Conservation (phyloP, 2,797 vertebrate species). For the Eulemur albifrons region DNA sequence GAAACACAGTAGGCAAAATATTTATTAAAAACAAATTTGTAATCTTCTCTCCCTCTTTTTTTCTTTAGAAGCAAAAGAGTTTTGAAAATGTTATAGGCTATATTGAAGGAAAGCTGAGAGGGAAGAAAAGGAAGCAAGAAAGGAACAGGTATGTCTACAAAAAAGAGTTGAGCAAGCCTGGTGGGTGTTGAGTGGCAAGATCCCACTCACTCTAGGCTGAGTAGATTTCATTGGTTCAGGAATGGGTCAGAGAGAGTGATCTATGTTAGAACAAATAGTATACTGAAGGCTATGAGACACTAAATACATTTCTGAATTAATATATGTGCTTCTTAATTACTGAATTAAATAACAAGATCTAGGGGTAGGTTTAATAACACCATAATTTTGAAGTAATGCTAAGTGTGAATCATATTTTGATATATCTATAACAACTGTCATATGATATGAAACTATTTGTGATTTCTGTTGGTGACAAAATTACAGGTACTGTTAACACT, state of each 20-base stretch:
- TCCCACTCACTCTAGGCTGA: background rate
- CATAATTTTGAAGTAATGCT: background rate
- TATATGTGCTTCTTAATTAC: background rate
- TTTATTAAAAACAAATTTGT: background rate
- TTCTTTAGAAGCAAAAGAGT: conserved; percentile 80
- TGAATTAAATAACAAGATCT: background rate
- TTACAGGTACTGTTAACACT: background rate
- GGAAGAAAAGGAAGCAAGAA: conserved; percentile 92
- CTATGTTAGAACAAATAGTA: background rate
- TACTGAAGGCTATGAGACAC: background rate
- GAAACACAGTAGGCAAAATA: background rate
- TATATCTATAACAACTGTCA: background rate
- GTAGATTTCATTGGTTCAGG: background rate
- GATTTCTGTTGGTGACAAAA: background rate
- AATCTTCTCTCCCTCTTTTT: conserved; percentile 52
- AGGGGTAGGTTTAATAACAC: background rate
- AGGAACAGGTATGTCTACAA: conserved; percentile 88
- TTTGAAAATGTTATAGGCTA: conserved; percentile 93
- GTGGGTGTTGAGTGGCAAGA: background rate
- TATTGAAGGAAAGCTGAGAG: conserved; percentile 95
- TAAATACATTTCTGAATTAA: background rate
- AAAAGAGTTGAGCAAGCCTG: background rate
- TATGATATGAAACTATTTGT: background rate
- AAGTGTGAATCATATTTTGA: background rate
- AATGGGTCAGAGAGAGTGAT: background rate